Base-by-base conservation (phyloP, 1,140 invertebrate genomes). In the Danaus melanippus region DNA sequence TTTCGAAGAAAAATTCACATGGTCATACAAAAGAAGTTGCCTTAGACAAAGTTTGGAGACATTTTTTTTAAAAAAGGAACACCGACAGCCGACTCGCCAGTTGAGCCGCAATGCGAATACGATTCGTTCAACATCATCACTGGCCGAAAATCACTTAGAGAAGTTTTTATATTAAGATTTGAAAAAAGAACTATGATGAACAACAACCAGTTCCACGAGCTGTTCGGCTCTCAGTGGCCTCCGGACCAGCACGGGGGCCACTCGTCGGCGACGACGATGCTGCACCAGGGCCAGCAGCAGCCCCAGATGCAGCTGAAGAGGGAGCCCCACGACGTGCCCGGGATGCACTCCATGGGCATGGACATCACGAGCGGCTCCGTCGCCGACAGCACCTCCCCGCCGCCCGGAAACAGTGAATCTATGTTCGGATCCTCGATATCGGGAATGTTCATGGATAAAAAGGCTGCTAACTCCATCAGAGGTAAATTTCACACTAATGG, bases 401-500 rank as follows among this genome's bases (percentile, higher is more conserved):
- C 85, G 2, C 85, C 86, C 8, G 82, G 79, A 10, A 76, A 67
- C 53, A 82, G 76, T 47, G 84, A 86, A 10, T 74, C 73, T 8
- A 79, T 83, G 71, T 84, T 79, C 58, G 80, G 83, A 11, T 80
- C 86, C 7, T 78, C 82, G 8, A 79, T 85, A 17, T 74, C 79
- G 39, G 79, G 79, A 15, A 81, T 86, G 79, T 88, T 79, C 48
- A 77, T 80, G 66, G 88, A 90, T 53, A 89, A 89, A 74, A 90
- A 90, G 78, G 87, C 84, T 57, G 88, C 88, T 43, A 90, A 90
- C 71, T 90, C 89, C n/a, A 91, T 91, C 56, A 84, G 89, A 90
- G 90, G 90, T 90, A 86, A 59, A 67, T 74, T 50, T 64, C 67
- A 1, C 15, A 15, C 15, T 15, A 15, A 32, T 32, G 21, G 21